Evolutionary conservation across 2,113 vertebrate species (phyloP), one percentile per base, ranked within the genome.

Genomic region (Hippocampus comes): DNA sequence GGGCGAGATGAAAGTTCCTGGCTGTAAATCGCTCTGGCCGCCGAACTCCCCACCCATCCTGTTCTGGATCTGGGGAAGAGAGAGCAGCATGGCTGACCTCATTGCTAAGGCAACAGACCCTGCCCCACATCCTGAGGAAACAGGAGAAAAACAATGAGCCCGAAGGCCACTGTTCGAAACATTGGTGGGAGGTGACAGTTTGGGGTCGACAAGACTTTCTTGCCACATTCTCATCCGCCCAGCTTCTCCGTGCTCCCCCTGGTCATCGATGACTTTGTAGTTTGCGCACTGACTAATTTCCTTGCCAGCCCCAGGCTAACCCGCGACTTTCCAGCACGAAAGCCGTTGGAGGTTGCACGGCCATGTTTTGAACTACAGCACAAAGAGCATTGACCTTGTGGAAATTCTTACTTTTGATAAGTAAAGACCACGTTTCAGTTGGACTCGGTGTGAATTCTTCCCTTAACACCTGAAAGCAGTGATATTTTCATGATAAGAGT

Each of bases 81-180:
- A 78, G 76, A 64, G 79, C 79, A 79, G 69, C 80, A 46, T 84
- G 73, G 80, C 86, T 89, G 89, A 90, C 86, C 86, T 90, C 84
- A 88, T 89, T 81, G 78, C 83, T 88, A 63, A 84, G 86, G 87
- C 82, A 91, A 89, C 83, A 71, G 72, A 84, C 86, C 88, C 82
- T 84, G 86, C 81, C 73, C 78, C 82, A 88, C 78, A 88, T 92
- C 88, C 91, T 91, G 81, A 88, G 88, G 90, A 92, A 92, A 86
- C 77, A 41, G 73, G 64, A 69, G 76, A 75, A 85, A 89, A 87
- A 90, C 90, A 88, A 87, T 84, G 80, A 86, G 81, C 67, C 67
- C 76, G 71, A 60, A 81, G 81, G 78, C 77, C 82, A 27, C 42
- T 23, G 64, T 48, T 43, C 25, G 63, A 43, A 43, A 65, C 63